Conservation (phyloP, 2,797 vertebrate genomes). For the Potorous gilbertii region DNA sequence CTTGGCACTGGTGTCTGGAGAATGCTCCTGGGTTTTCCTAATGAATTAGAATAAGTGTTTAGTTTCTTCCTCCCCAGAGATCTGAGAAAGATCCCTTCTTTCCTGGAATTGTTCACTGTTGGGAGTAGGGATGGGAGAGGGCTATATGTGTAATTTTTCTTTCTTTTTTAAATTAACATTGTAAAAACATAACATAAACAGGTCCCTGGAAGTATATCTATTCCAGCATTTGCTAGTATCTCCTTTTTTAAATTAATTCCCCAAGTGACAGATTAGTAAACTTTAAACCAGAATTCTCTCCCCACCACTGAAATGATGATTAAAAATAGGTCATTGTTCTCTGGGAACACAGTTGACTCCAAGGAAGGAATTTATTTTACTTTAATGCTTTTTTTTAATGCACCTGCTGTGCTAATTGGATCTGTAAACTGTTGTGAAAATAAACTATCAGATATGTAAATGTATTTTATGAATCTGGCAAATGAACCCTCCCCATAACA, state of each 20-base stretch:
- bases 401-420: slow-evolving; percentile 12
- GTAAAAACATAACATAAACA: not conserved
- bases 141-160: not conserved
- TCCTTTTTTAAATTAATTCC: not conserved
- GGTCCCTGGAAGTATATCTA: not conserved
- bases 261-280: not conserved
- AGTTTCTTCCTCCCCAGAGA: not conserved
- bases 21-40: not conserved
- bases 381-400: not conserved
- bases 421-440: slow-evolving; percentile 29
- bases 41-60: slow-evolving; percentile 2
- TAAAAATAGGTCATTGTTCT: slow-evolving; percentile 46
- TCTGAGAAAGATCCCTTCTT: not conserved
- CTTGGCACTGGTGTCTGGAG: not conserved
- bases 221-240: not conserved
- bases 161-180: not conserved
- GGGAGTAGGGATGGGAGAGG: not conserved
- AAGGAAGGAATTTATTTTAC: not conserved
- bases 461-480: not conserved
- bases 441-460: slow-evolving; percentile 30
- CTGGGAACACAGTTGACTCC: slow-evolving; percentile 27
- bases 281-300: slow-evolving; percentile 14
- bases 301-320: not conserved
- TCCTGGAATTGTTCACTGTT: not conserved
- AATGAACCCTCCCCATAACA: not conserved